Percentiles rank a stretch among this genome's conserved stretches.
Evolutionary conservation across 2,113 vertebrate genomes (phyloP).

Genomic region (Falco punctatus): DNA sequence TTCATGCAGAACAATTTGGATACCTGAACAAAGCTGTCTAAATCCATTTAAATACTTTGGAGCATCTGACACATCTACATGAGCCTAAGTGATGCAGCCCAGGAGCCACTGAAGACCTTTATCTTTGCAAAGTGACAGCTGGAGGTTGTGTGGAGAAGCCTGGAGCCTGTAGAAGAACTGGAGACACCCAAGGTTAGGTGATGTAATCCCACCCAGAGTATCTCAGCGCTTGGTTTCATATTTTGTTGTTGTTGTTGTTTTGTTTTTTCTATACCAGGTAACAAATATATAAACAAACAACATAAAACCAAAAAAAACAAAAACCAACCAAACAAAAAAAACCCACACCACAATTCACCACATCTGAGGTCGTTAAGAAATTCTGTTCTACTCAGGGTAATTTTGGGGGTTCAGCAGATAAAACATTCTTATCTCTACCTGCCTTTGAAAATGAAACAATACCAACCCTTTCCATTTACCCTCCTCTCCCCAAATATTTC

Average conservation of each 20-base stretch:
- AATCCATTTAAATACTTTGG: accelerated
- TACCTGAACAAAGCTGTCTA: not conserved
- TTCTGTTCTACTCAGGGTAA: not conserved
- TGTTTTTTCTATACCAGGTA: not conserved
- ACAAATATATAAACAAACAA: not conserved
- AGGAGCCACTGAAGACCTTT: not conserved
- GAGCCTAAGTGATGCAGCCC: not conserved
- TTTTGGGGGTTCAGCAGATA: not conserved
- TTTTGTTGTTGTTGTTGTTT: too few species aligned
- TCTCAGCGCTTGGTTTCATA: not conserved
- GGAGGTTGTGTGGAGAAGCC: not conserved
- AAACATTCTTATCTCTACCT: not conserved
- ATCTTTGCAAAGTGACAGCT: not conserved
- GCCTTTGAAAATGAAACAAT: not conserved
- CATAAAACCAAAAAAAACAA: not conserved
- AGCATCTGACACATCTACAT: not conserved
- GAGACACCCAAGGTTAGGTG: not conserved
- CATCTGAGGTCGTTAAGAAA: not conserved
- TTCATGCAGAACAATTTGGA: not conserved
- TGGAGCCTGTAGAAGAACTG: not conserved
- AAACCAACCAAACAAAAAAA: too few species aligned
- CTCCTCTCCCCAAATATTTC: not conserved
- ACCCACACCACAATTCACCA: not conserved
- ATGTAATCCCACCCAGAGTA: not conserved
- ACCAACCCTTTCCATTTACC: not conserved